Evolutionary conservation across 1,140 invertebrate genomes (phyloP), one percentile per base, ranked within the genome.

Genomic region (Rhynchophorus ferrugineus): DNA sequence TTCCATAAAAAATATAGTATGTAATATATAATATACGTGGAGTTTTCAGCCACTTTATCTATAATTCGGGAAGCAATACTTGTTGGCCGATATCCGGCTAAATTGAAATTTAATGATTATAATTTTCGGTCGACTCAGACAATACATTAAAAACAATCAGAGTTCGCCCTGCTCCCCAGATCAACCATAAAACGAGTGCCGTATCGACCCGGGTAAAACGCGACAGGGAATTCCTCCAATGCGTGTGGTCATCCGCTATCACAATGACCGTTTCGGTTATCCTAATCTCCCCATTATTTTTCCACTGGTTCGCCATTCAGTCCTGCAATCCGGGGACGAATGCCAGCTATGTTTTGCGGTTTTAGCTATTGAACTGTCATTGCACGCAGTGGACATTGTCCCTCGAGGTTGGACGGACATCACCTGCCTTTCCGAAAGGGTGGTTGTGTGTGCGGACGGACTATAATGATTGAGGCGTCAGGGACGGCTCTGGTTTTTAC

Each of bases 301-400:
- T 37, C 17, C 6, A 16, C 6, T 37, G 13, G 5, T 13, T 7
- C 35, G 14, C 35, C 35, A 37, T 37, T 37, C 35, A 37, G 8
- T 37, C 35, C 13, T 37, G 35, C 35, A 37, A 37, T 37, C 6
- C 35, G 13, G 35, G 13, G 5, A 5, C 17, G 35, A 37, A 37
- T 37, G 35, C 35, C 1, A 37, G 35, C 35, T 37, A 37, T 37
- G 35, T 37, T 37, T 37, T 37, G 35, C 35, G 35, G 35, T 37
- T 37, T 37, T n/a, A 37, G 13, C 6, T 16, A 37, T 37, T 37
- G 35, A 37, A 37, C 35, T 37, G 35, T 37, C 35, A 37, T 37
- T 37, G 35, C 35, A 37, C 35, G 35, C 35, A 37, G 35, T 37
- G 35, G 35, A 37, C 35, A 37, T 16, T 37, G 35, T 37, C 35